Base-by-base conservation (phyloP, 2,888 invertebrate species). In the Cephus pygmeus region DNA sequence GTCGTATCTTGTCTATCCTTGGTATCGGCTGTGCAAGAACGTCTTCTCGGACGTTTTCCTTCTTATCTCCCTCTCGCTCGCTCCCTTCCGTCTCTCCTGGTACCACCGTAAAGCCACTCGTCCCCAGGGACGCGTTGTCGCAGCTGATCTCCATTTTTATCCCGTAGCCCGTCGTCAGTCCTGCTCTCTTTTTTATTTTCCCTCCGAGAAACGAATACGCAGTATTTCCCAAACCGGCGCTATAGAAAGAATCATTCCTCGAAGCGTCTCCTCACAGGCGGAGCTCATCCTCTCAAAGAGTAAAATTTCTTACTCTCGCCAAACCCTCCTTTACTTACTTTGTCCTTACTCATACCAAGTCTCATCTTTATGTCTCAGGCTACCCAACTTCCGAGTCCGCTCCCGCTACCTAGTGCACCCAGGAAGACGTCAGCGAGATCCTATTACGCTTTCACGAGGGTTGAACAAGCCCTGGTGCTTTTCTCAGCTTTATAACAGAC, bases 1-100 rank as follows among this genome's bases (percentile, higher is more conserved):
- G 2, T 23, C 23, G 56, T 56, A 23, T 9, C 56, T 56, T 9
- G 56, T 23, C 56, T 56, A 56, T 56, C 56, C 56, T 56, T 56
- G 56, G 56, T 23, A 56, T 56, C 56, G 56, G 9, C 56, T 56
- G 56, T 23, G 2, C 23, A 56, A 56, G 23, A 56, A 56, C 9
- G 23, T 56, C 23, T 23, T 78, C 77, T 40, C 74, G 79, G 71
- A 69, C 78, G 34, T 80, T 75, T 79, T 76, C 31, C 33, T 31
- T 23, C 69, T 80, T 40, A 80, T 56, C 9, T n/a, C 75, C 69
- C 30, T 75, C 40, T 68, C 12, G 31, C 73, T 73, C 56, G 76
- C 75, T 76, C 76, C 76, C 31, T 69, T n/a, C 15, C 69, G 68
- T 73, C 69, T 77, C 74, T 73, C 79, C 77, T 71, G 79, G 77